A percentile compares a stretch with the other conserved stretches of the same genome.
Conservation (phyloP, 30 jellyfish, hydroid and myxozoan genomes). For the Mastigias papua region DNA sequence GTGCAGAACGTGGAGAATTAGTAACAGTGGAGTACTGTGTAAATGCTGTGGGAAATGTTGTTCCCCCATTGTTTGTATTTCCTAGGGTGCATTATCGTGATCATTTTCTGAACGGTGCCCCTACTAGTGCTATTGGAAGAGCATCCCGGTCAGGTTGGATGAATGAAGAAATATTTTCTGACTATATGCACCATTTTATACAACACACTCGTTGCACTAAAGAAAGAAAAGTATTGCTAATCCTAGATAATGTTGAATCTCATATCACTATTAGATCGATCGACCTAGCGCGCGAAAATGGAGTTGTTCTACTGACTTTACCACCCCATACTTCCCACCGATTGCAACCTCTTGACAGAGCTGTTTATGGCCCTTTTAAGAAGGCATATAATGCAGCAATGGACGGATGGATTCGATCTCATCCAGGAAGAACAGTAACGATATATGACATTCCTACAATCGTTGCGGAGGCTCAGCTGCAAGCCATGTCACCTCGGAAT, state of each 20-base stretch:
- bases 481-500: too few species aligned
- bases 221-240: not conserved
- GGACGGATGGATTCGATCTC: not conserved
- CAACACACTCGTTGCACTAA: not conserved
- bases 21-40: conserved; percentile 47
- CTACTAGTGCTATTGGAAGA: not conserved
- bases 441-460: not conserved
- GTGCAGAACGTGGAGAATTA: conserved; percentile 35
- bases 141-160: too few species aligned
- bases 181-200: not conserved
- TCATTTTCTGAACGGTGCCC: not conserved
- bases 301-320: conserved; percentile 14
- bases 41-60: conserved; percentile 45
- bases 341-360: conserved; percentile 60
- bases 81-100: too few species aligned
- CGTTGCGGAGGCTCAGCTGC: too few species aligned
- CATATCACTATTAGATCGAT: conserved; percentile 1
- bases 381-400: conserved; percentile 30
- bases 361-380: conserved; percentile 52
- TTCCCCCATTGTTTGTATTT: too few species aligned
- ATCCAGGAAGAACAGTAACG: not conserved
- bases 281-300: conserved; percentile 26
- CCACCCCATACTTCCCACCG: conserved; percentile 56
- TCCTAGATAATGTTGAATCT: conserved; percentile 23
- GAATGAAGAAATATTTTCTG: too few species aligned